Base-by-base conservation (phyloP, 1,140 invertebrate species). In the Zeugodacus cucurbitae region DNA sequence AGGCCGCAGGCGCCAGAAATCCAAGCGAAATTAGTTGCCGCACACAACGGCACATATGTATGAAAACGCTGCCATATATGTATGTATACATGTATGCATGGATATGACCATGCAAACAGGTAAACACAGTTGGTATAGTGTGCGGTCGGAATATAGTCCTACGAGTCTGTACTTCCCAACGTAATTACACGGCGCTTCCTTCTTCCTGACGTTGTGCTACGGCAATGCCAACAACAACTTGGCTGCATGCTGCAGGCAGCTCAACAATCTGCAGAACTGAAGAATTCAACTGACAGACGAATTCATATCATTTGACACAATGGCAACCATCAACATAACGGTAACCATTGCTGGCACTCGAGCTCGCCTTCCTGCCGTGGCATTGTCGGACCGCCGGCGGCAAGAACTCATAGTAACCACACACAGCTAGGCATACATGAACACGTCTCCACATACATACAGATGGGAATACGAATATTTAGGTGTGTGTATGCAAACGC, bases 221-320 rank as follows among this genome's bases (percentile, higher is more conserved):
- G n/a, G 74, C 26, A 29, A 44, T 54, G 44, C 22, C 34, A 82
- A 48, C 41, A 82, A 82, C 37, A 82, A 82, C 74, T 82, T 82
- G 17, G 44, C 74, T 82, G 41, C 74, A 82, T 41, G 74, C 74
- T 44, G 74, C 32, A 29, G 37, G 32, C 74, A 14, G 74, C 74
- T 82, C 74, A 82, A 82, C 74, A 82, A 41, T 82, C 74, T 82
- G 74, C 44, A 82, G 74, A 82, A 48, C 74, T 82, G 74, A 48
- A 48, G 74, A 82, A 82, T 29, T 82, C 74, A 82, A 48, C 74
- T 82, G 74, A 82, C 74, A 82, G n/a, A 82, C 74, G 74, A 82
- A 82, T 82, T 82, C 74, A 82, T 82, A 82, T 82, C 74, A 82
- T 82, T 82, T 82, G 74, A 82, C 74, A 82, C 74, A 82, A 82